Evolutionary conservation across 2,888 invertebrate genomes (phyloP).

Genomic region (Entomobrya multifasciata): DNA sequence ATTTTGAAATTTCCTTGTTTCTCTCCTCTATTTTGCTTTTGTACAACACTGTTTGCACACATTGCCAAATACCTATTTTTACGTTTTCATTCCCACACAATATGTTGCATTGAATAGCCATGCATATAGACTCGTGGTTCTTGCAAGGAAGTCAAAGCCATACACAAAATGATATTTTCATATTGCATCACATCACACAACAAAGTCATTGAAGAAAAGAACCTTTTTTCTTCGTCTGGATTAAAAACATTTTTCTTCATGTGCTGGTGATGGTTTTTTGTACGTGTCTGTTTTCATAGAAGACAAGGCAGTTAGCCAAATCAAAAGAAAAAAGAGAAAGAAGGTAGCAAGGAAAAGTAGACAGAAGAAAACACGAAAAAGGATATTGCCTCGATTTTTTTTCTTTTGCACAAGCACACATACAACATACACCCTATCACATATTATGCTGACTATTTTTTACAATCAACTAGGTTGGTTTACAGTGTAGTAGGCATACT

Average conservation of each 20-base stretch:
- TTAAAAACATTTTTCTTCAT: constrained; percentile 21
- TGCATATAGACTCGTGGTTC: background rate
- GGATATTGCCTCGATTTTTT: constrained; percentile 32
- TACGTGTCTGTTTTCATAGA: constrained; percentile 23
- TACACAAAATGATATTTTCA: constrained; percentile 13
- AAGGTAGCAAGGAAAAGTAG: background rate
- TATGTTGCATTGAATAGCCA: background rate
- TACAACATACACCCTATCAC: background rate
- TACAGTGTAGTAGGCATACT: background rate
- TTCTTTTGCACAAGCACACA: background rate
- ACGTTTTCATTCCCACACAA: background rate
- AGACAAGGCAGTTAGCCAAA: constrained; percentile 25
- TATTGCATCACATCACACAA: constrained; percentile 39
- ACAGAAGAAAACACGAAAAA: constrained; percentile 1
- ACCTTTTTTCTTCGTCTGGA: background rate
- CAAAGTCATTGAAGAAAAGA: constrained; percentile 7
- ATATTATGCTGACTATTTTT: background rate
- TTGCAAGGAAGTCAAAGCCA: background rate
- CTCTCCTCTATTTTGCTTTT: constrained; percentile 17
- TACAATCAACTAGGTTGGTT: background rate
- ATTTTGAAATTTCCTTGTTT: constrained; percentile 39
- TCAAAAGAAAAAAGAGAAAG: background rate
- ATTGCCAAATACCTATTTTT: constrained; percentile 10
- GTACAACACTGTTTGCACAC: background rate
- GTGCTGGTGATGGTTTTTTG: background rate